Conservation (phyloP, 2,797 vertebrate genomes). For the Danio jaintianensis region DNA sequence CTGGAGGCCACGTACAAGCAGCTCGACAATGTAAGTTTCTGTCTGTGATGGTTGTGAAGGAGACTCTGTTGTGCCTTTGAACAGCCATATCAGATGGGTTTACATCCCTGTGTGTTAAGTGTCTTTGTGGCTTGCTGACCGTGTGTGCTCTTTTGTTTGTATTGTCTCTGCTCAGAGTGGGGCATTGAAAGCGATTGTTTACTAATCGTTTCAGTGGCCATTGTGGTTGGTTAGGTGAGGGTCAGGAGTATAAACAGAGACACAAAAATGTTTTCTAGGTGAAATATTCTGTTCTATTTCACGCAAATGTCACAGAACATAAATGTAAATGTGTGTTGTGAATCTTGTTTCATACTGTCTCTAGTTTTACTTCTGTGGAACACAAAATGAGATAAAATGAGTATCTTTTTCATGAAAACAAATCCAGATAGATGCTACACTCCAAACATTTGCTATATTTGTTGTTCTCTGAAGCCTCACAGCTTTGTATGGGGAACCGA, state of each 20-base stretch:
- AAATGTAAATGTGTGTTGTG: neutral
- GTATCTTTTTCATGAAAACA: neutral
- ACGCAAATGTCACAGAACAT: neutral
- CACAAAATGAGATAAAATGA: neutral
- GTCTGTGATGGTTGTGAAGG: neutral
- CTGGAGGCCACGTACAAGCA: constrained; percentile 88
- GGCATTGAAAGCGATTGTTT: constrained; percentile 41
- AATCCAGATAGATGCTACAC: neutral
- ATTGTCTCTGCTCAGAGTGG: constrained; percentile 19
- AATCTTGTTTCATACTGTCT: neutral
- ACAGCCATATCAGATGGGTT: constrained; percentile 24
- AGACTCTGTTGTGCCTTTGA: constrained; percentile 24
- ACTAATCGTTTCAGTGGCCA: neutral
- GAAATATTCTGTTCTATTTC: neutral
- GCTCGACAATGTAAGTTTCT: constrained; percentile 86
- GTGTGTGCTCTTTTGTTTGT: constrained; percentile 41
- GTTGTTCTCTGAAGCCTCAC: neutral
- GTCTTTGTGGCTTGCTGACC: constrained; percentile 46
- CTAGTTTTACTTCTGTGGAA: too few relatives aligned
- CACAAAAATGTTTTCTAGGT: neutral
- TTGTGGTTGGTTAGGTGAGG: constrained; percentile 42
- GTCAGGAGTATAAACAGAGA: neutral
- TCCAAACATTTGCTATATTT: neutral
- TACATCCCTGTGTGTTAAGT: constrained; percentile 2
- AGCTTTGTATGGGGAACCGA: neutral